Percentiles rank a stretch among this genome's conserved stretches.
Conservation (phyloP, 2,797 vertebrate genomes). For the Oryzias sinensis region DNA sequence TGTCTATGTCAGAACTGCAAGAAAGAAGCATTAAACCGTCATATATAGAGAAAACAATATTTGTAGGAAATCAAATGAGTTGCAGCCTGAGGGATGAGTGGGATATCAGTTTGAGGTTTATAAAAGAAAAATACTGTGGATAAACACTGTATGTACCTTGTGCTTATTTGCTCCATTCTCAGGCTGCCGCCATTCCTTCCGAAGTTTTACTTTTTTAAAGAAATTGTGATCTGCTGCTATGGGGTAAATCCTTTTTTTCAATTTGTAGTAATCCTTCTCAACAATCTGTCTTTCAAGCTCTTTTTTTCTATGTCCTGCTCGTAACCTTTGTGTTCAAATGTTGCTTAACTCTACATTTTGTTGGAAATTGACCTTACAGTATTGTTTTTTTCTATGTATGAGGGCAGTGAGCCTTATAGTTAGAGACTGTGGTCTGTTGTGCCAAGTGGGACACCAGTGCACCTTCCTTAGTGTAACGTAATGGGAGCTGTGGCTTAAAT, state of each 20-base stretch:
- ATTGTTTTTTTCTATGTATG: slow-evolving; percentile 30
- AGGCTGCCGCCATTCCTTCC: slow-evolving; percentile 21
- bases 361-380: slow-evolving; percentile 44
- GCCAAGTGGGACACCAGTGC: slow-evolving; percentile 25
- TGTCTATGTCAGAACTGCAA: slow-evolving; percentile 51
- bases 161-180: slow-evolving; percentile 41
- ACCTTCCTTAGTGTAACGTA: slow-evolving; percentile 34
- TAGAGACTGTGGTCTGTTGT: slow-evolving; percentile 7
- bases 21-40: slow-evolving; percentile 44
- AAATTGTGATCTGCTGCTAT: slow-evolving; percentile 29
- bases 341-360: slow-evolving; percentile 29
- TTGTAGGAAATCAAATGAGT: slow-evolving; percentile 58
- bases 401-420: slow-evolving; percentile 20
- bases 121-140: slow-evolving; percentile 36
- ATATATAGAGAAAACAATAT: slow-evolving; percentile 54
- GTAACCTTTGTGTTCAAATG: slow-evolving; percentile 72
- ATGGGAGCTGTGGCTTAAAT: slow-evolving; percentile 40
- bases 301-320: slow-evolving; percentile 57
- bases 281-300: neutral
- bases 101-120: slow-evolving; percentile 43
- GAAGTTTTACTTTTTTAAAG: slow-evolving; percentile 14
- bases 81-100: slow-evolving; percentile 56
- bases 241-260: slow-evolving; percentile 25
- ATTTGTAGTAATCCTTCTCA: slow-evolving; percentile 39
- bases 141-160: slow-evolving; percentile 21